Evolutionary conservation across 35 echinoderm and acorn worm genomes (phyloP).

Genomic region (Apostichopus californicus): DNA sequence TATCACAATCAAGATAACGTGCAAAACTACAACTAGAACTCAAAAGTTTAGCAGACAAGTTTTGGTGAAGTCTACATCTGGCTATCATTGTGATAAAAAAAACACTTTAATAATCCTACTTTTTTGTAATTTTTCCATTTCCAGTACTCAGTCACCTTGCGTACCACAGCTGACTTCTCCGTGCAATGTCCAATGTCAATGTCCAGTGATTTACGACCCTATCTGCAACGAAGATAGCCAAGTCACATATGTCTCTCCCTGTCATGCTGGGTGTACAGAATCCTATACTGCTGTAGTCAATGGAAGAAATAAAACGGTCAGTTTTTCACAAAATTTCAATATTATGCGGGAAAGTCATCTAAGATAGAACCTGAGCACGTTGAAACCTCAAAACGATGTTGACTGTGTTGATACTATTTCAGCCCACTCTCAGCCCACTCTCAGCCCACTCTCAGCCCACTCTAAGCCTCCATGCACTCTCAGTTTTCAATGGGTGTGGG

Average conservation of each 20-base stretch:
- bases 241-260: conserved; percentile 58
- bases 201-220: conserved; percentile 49
- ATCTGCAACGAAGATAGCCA: conserved; percentile 42
- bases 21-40: too few relatives aligned
- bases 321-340: not conserved
- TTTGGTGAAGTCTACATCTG: too few relatives aligned
- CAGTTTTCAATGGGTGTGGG: too few relatives aligned
- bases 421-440: too few relatives aligned
- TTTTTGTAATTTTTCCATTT: not conserved
- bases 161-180: not conserved
- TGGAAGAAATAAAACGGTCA: conserved; percentile 30
- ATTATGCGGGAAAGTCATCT: not conserved
- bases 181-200: conserved; percentile 32
- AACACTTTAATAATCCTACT: too few relatives aligned
- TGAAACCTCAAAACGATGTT: not conserved
- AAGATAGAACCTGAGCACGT: too few relatives aligned
- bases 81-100: too few relatives aligned
- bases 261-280: conserved; percentile 56
- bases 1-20: too few relatives aligned
- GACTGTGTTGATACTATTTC: not conserved
- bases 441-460: too few relatives aligned
- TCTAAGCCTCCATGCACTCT: too few relatives aligned
- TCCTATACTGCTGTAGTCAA: not conserved
- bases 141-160: not conserved
- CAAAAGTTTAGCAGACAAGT: too few relatives aligned